phyloP scores from a whole-genome alignment of 1,140 invertebrate genomes.

The Temnothorax longispinosus region DNA sequence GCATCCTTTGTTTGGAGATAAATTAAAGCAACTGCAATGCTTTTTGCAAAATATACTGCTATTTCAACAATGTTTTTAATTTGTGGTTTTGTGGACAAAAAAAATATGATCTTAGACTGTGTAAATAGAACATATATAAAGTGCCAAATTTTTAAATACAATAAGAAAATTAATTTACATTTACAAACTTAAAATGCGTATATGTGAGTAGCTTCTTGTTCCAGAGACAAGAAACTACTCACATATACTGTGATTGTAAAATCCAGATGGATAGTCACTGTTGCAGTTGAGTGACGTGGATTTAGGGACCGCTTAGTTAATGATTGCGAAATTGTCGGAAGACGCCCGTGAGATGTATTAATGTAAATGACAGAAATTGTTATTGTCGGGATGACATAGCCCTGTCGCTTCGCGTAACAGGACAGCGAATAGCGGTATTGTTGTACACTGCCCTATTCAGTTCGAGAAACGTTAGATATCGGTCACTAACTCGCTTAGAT shows the following conservation, averaged over 20 bases:
- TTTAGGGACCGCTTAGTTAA: slow-evolving; percentile 17
- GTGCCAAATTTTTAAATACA: neutral
- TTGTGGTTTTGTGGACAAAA: neutral
- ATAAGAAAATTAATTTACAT: neutral
- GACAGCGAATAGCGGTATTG: slow-evolving; percentile 27
- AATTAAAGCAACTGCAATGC: neutral
- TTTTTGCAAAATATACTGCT: neutral
- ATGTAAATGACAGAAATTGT: slow-evolving; percentile 55
- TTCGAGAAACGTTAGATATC: slow-evolving; percentile 42
- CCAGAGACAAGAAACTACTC: neutral
- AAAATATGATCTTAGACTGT: neutral
- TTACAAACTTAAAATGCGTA: neutral
- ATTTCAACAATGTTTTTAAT: neutral
- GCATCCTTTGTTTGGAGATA: neutral
- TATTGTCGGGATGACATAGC: slow-evolving; percentile 29
- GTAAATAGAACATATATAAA: neutral
- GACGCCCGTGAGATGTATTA: slow-evolving; percentile 42
- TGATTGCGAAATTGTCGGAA: slow-evolving; percentile 52
- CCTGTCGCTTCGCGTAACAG: slow-evolving; percentile 31
- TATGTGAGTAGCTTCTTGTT: too few relatives aligned
- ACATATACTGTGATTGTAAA: neutral
- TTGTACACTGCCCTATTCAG: slow-evolving; percentile 34
- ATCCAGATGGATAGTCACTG: neutral
- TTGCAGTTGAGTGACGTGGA: slow-evolving; percentile 26
- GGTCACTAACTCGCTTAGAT: slow-evolving; percentile 31